Evolutionary conservation across 2,888 invertebrate species (phyloP).

Genomic region (Leptothorax acervorum): DNA sequence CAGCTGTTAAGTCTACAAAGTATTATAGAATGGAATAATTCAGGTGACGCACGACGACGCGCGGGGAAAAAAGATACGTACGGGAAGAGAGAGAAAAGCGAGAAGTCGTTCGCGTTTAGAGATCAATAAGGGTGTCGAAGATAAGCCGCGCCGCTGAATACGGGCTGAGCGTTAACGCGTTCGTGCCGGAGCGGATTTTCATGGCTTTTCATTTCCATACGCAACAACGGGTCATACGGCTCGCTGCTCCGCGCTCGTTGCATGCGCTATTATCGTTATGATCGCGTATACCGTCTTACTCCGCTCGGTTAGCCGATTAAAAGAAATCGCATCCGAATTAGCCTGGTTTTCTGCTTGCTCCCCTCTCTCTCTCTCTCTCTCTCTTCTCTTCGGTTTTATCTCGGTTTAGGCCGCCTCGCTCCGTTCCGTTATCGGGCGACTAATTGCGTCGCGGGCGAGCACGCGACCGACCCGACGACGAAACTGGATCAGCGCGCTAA

Average conservation of each 20-base stretch:
- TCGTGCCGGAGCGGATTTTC: conserved; percentile 51
- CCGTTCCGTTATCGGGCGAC: conserved; percentile 36
- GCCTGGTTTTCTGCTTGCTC: conserved; percentile 12
- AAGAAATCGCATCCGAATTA: conserved; percentile 38
- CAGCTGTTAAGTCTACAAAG: conserved; percentile 37
- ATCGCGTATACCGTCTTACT: conserved; percentile 40
- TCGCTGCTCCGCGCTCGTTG: conserved; percentile 14
- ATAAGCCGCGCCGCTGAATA: background rate
- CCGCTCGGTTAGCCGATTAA: conserved; percentile 34
- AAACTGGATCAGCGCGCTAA: conserved; percentile 45
- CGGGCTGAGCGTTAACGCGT: conserved; percentile 33
- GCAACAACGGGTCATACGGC: conserved; percentile 29
- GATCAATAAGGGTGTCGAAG: conserved; percentile 48
- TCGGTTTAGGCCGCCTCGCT: conserved; percentile 33
- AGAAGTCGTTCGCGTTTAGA: conserved; percentile 36
- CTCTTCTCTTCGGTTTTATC: conserved; percentile 18
- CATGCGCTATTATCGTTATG: conserved; percentile 53
- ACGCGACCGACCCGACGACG: conserved; percentile 42
- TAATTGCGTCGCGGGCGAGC: conserved; percentile 43
- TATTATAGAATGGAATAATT: conserved; percentile 39
- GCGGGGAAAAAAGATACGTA: background rate
- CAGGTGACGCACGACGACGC: conserved; percentile 2
- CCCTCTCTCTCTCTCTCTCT: background rate
- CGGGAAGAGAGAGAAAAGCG: background rate
- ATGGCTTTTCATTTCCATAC: conserved; percentile 56